Base-by-base conservation (phyloP, 2,797 vertebrate species). In the Lacerta agilis region DNA sequence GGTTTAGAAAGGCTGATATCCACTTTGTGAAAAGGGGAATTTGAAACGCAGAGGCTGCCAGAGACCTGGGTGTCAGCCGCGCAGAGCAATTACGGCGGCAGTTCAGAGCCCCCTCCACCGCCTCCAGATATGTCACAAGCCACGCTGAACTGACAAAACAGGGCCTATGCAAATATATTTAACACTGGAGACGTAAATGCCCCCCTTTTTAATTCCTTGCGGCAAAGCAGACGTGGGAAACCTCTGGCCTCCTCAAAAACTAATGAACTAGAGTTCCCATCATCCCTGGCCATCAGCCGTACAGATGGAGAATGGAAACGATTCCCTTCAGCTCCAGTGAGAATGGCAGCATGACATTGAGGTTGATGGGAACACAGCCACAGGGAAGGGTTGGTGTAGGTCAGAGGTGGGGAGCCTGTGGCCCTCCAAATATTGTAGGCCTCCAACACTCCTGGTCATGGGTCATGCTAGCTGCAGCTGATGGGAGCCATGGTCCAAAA, bases 41-140 rank as follows among this genome's bases (percentile, higher is more conserved):
- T 64, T 23, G 61, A 89, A 87, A 90, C 88, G 55, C 7, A 72
- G 2, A 82, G 73, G 38, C 79, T 80, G 49, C 80, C n/a, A 61
- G 75, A 82, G 55, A 27, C 38, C 49, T 18, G 11, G 41, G 75
- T n/a, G 69, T 23, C 67, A 77, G 11, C n/a, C 6, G 36, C 41
- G 4, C 76, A 41, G 9, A 83, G 83, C 78, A 27, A 18, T 90
- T 90, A 83, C 27, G 67, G 17, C 29, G 9, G 10, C 29, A 4
- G 23, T 23, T 25, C 38, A 36, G 23, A 41, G 11, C 1, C 75
- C 1, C 45, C 5, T 18, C 61, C 6, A 13, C 61, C 43, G 4
- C 36, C 36, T 69, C 38, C 36, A 29, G 64, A 20, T 45, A 45
- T 18, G 13, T 6, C 61, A 15, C 38, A 29, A 69, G 23, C 27